Evolutionary conservation across 2,797 vertebrate species (phyloP).

Genomic region (Apogon talboti): DNA sequence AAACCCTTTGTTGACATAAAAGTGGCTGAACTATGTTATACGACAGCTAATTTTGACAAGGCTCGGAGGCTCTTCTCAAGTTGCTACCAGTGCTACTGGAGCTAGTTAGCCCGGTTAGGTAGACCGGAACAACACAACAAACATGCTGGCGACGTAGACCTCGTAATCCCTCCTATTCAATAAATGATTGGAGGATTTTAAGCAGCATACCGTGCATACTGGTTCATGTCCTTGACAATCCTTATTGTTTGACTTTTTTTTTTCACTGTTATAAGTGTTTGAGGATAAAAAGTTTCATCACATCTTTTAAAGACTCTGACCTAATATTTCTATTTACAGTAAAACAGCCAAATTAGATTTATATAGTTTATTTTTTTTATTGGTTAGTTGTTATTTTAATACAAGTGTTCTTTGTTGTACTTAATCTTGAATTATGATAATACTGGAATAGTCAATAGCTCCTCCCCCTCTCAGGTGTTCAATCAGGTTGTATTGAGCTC

Average conservation of each 20-base stretch:
- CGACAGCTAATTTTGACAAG: slow-evolving; percentile 63
- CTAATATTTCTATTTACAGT: too few species aligned
- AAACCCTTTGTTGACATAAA: slow-evolving; percentile 36
- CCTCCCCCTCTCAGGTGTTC: slow-evolving; percentile 61
- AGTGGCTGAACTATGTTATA: slow-evolving; percentile 21
- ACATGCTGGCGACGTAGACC: slow-evolving; percentile 49
- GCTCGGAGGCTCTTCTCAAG: slow-evolving; percentile 62
- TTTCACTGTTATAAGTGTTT: background rate
- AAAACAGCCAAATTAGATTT: too few species aligned
- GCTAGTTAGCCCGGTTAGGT: slow-evolving; percentile 72
- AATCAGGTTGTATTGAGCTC: slow-evolving; percentile 60
- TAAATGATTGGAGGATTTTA: slow-evolving; percentile 62
- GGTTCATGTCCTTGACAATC: slow-evolving; percentile 35
- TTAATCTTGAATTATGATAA: background rate
- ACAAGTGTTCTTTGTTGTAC: background rate
- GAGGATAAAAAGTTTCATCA: too few species aligned
- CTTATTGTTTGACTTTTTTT: slow-evolving; percentile 41
- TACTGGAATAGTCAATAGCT: slow-evolving; percentile 16
- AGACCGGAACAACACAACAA: slow-evolving; percentile 66
- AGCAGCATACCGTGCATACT: slow-evolving; percentile 1
- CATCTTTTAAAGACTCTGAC: too few species aligned
- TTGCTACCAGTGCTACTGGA: slow-evolving; percentile 68
- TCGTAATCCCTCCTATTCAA: slow-evolving; percentile 49
- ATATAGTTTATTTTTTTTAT: too few species aligned
- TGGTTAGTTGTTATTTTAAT: too few species aligned